These are phyloP conservation scores for Pseudeuparius sepicola DNA, from an alignment of 2,888 invertebrate species.

Conservation along the genomic window DNA sequence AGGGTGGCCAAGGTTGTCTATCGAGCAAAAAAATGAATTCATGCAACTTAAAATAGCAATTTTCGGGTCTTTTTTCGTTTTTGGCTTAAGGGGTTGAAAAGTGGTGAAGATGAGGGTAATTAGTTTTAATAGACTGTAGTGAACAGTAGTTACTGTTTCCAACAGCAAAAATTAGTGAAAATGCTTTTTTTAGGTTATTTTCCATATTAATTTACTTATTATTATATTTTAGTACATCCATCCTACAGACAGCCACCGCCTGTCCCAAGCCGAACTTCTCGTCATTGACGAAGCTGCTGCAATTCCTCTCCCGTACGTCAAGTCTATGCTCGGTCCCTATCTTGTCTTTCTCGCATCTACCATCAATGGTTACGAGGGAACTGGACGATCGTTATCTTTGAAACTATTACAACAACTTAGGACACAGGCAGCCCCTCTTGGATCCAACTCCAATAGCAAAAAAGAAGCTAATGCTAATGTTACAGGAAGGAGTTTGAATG, in stretches of 20 bases:
- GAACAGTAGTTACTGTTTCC: too few relatives aligned
- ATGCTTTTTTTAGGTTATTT: too few relatives aligned
- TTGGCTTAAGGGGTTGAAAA: too few relatives aligned
- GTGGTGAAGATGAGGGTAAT: too few relatives aligned
- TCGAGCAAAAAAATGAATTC: too few relatives aligned
- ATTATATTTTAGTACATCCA: conserved; percentile 74
- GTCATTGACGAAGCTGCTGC: conserved; percentile 99
- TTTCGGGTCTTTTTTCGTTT: too few relatives aligned
- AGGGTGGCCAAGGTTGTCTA: too few relatives aligned
- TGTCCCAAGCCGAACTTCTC: conserved; percentile 88
- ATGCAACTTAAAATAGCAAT: too few relatives aligned
- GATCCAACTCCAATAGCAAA: conserved; percentile 43
- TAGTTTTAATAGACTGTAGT: too few relatives aligned
- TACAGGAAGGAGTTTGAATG: conserved; percentile 45
- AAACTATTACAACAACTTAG: conserved; percentile 83
- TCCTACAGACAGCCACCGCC: conserved; percentile 78
- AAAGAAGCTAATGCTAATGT: conserved; percentile 39
- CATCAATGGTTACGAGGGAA: conserved; percentile 97
- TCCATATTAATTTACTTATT: too few relatives aligned
- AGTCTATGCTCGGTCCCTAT: conserved; percentile 81
- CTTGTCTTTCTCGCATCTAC: conserved; percentile 94
- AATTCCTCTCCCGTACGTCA: conserved; percentile 89
- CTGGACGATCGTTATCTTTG: conserved; percentile 88
- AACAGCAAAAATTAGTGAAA: too few relatives aligned
- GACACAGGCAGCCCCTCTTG: conserved; percentile 47